phyloP scores from a whole-genome alignment of 1,140 invertebrate genomes.

The Caenorhabditis latens region DNA sequence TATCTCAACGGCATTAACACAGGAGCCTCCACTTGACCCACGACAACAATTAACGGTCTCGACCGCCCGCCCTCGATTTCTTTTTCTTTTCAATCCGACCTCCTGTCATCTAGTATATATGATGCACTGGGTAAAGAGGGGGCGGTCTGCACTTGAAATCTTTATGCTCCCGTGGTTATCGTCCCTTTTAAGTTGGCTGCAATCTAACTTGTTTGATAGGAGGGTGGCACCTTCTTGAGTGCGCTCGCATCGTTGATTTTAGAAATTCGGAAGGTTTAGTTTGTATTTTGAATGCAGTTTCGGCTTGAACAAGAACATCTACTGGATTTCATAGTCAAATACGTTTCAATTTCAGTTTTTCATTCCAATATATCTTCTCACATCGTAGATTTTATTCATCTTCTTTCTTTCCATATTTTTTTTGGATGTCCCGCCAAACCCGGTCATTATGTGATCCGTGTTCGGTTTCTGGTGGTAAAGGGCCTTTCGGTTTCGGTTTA shows the following conservation, averaged over 20 bases:
- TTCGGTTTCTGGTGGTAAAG: conserved; percentile 43
- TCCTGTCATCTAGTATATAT: neutral
- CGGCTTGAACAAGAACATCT: too few species aligned
- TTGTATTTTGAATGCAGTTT: neutral
- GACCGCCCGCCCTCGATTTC: neutral
- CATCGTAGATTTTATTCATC: neutral
- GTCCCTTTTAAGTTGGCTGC: conserved; percentile 29
- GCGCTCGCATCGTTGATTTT: conserved; percentile 13
- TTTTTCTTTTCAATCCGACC: neutral
- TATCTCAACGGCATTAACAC: conserved; percentile 54
- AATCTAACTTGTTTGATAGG: conserved; percentile 47
- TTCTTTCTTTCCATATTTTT: neutral
- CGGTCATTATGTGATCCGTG: conserved; percentile 53
- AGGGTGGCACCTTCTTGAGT: neutral
- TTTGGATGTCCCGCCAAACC: neutral
- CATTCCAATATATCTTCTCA: neutral
- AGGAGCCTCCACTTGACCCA: conserved; percentile 38
- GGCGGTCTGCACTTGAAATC: conserved; percentile 5
- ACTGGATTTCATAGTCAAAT: too few species aligned
- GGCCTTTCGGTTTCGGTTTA: conserved; percentile 52
- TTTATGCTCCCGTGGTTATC: conserved; percentile 45
- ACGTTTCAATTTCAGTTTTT: too few species aligned
- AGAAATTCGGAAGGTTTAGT: neutral
- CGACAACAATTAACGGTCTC: conserved; percentile 52
- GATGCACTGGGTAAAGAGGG: neutral